Base-by-base conservation (phyloP, 2,888 invertebrate genomes). In the Opisthograptis luteolata region DNA sequence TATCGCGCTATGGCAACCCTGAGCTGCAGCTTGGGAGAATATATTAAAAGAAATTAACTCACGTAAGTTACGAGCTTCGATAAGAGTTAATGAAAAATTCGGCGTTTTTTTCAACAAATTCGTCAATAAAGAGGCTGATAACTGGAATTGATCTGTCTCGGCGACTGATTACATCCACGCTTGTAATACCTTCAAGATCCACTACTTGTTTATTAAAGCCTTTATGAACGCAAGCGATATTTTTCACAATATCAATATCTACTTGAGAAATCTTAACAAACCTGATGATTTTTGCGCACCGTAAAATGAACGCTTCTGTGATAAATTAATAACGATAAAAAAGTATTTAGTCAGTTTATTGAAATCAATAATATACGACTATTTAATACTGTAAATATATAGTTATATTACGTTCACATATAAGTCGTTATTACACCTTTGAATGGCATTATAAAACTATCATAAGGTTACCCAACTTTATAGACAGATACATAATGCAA, bases 41-140 rank as follows among this genome's bases (percentile, higher is more conserved):
- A 85, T 85, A 86, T 87, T 87, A 86, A 84, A 86, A 82, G 81
- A 80, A 83, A 87, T 87, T 87, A 87, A 84, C 81, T 76, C 68
- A 71, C 66, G 74, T 84, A 85, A 87, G 79, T 86, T 87, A 89
- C 78, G 85, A 80, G 71, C 66, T 48, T 79, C 68, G 69, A 87
- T 87, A 87, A 85, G 79, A 73, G 70, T 76, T 81, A 87, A 87
- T 85, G 87, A 82, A 87, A n/a, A 86, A 81, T 84, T 79, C 75
- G 76, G 61, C 66, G 71, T 73, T 79, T 85, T 17, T 84, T 81
- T 82, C 79, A 76, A 81, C 82, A 84, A 81, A 84, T 87, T 84
- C 85, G 76, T 75, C 76, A 73, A 77, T 41, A 45, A 46, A 42
- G 24, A 14, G 15, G n/a, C 30, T 40, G 84, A 84, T 85, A 84